A percentile compares a stretch with the other conserved stretches of the same genome.
Evolutionary conservation across 2,888 invertebrate species (phyloP).

Genomic region (Sylvicola cinctus): DNA sequence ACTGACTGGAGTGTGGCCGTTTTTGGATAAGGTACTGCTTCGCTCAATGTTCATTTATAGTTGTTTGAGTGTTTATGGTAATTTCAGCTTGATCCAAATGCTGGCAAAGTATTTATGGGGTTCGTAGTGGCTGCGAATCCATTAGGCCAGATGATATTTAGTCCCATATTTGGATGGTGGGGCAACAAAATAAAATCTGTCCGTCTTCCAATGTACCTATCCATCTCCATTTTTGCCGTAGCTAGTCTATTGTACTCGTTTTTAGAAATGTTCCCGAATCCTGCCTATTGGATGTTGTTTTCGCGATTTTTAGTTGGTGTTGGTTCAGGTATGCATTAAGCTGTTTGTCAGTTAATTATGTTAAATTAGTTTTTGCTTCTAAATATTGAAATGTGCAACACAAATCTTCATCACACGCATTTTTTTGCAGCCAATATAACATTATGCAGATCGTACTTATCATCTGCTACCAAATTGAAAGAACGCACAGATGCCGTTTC

Average conservation of each 20-base stretch:
- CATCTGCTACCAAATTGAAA: conserved; percentile 56
- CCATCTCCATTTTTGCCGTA: conserved; percentile 47
- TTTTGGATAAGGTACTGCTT: conserved; percentile 50
- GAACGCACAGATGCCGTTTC: conserved; percentile 72
- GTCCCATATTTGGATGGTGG: conserved; percentile 70
- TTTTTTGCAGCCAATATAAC: conserved; percentile 62
- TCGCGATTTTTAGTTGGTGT: conserved; percentile 65
- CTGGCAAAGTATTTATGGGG: conserved; percentile 67
- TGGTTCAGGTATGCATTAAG: conserved; percentile 41
- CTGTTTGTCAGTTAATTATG: not conserved
- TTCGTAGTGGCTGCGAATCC: conserved; percentile 72
- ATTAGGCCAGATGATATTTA: conserved; percentile 68
- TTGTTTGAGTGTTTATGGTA: not conserved
- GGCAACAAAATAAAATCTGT: conserved; percentile 53
- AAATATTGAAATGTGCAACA: too few relatives aligned
- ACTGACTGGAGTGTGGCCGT: conserved; percentile 76
- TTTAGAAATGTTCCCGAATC: conserved; percentile 44
- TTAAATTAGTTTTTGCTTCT: too few relatives aligned
- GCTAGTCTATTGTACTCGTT: conserved; percentile 57
- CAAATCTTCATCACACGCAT: too few relatives aligned
- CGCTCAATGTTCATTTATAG: conserved; percentile 5
- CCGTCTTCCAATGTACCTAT: conserved; percentile 46
- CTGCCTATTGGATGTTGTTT: conserved; percentile 51
- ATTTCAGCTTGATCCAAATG: conserved; percentile 52
- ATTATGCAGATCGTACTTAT: conserved; percentile 63